Conservation (phyloP, 2,113 vertebrate species). For the Alectura lathami region DNA sequence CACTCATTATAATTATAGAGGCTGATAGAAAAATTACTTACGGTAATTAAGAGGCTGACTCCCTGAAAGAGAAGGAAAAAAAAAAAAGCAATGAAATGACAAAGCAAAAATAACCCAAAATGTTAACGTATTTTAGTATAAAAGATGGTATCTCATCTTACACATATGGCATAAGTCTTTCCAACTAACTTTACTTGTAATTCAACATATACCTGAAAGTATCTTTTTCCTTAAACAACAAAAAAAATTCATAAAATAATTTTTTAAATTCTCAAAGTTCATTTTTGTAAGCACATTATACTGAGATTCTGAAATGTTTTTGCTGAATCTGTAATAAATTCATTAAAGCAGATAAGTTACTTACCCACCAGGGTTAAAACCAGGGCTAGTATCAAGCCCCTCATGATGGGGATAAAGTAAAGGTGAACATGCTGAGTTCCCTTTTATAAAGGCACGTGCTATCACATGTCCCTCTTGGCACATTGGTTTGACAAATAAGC, state of each 20-base stretch:
- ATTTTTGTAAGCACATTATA: neutral
- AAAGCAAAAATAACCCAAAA: conserved; percentile 14
- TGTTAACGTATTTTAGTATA: neutral
- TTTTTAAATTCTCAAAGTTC: neutral
- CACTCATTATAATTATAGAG: conserved; percentile 44
- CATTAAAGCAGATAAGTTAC: neutral
- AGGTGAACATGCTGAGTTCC: neutral
- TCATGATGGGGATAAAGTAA: conserved; percentile 62
- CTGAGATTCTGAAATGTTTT: neutral
- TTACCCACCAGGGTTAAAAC: conserved; percentile 59
- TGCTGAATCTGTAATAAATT: neutral
- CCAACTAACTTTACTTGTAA: conserved; percentile 24
- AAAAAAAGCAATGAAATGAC: conserved; percentile 36
- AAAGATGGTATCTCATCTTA: neutral
- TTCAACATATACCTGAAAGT: neutral
- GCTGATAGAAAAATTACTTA: conserved; percentile 62
- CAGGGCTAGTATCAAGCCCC: conserved; percentile 41
- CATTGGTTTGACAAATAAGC: conserved; percentile 26
- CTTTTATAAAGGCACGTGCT: conserved; percentile 58
- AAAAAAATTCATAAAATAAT: neutral
- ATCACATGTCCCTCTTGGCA: conserved; percentile 55
- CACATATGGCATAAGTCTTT: neutral
- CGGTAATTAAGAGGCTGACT: conserved; percentile 60
- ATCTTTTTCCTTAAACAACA: neutral
- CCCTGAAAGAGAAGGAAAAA: conserved; percentile 30